These are phyloP conservation scores for Xerus rutilus DNA, from an alignment of 2,797 vertebrate species.

Conservation along the genomic window DNA sequence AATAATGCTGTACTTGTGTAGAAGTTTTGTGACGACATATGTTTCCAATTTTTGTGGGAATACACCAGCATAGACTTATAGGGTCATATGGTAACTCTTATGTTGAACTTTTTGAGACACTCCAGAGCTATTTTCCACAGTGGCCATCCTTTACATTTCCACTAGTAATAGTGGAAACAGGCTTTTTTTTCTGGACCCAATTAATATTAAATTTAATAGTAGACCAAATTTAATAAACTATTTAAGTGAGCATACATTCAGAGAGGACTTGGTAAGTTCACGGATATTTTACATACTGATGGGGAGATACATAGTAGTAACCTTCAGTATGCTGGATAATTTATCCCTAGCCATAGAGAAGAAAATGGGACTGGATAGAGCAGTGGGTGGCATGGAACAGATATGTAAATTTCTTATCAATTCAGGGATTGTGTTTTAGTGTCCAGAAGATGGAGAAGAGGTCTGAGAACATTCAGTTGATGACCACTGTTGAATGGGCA, in stretches of 20 bases:
- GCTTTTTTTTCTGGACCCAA: neutral
- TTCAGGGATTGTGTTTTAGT: neutral
- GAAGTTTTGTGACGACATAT: neutral
- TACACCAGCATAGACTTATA: neutral
- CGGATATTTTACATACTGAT: neutral
- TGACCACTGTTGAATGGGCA: neutral
- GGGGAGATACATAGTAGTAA: neutral
- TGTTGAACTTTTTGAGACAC: neutral
- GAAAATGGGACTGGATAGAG: neutral
- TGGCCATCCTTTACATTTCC: neutral
- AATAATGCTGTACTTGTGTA: neutral
- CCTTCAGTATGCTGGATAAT: neutral
- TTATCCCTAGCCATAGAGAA: neutral
- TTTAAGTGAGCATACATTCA: neutral
- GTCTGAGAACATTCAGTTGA: neutral
- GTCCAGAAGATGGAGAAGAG: neutral
- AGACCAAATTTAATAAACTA: neutral
- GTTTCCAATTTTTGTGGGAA: neutral
- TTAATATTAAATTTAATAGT: no score
- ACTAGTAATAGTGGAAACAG: neutral
- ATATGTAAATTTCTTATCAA: neutral
- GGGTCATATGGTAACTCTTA: neutral
- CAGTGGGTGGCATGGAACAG: neutral
- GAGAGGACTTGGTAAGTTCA: neutral
- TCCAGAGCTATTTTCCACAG: neutral